Evolutionary conservation across 23 tunicate species (phyloP).

Genomic region (Ciona savignyi): DNA sequence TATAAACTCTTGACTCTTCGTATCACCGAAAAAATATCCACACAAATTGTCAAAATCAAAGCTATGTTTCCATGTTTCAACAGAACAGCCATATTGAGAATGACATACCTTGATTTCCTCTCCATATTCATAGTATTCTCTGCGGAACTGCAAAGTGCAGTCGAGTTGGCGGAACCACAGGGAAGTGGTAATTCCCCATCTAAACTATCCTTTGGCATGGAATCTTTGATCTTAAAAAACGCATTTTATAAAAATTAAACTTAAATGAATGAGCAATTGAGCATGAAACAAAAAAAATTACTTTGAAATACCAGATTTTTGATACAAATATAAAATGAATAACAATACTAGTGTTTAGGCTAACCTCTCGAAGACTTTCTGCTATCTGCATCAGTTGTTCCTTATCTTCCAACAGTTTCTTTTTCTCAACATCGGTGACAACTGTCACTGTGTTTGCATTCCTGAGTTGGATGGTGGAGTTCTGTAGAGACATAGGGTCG

Average conservation of each 20-base stretch:
- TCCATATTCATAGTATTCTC: not conserved
- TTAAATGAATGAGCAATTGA: too few species aligned
- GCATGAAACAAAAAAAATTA: too few species aligned
- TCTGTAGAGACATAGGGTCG: too few species aligned
- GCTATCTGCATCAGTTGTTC: slow-evolving; percentile 26
- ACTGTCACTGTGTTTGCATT: slow-evolving; percentile 9
- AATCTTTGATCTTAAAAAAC: not conserved
- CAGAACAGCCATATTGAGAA: too few species aligned
- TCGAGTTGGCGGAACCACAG: not conserved
- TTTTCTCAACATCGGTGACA: slow-evolving; percentile 31
- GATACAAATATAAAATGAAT: not conserved
- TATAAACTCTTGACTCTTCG: too few species aligned
- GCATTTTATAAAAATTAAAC: too few species aligned
- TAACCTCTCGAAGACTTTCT: slow-evolving; percentile 12
- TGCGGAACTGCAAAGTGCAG: not conserved
- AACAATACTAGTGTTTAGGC: not conserved
- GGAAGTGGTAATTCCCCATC: not conserved
- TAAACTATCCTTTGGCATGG: not conserved
- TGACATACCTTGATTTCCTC: not conserved
- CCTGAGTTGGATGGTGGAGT: slow-evolving; percentile 13
- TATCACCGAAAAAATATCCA: too few species aligned
- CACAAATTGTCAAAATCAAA: too few species aligned
- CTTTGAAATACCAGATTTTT: too few species aligned
- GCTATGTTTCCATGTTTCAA: too few species aligned
- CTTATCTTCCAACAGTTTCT: slow-evolving; percentile 14